These are phyloP conservation scores for Holacanthus passer DNA, from an alignment of 2,113 vertebrate species.

Conservation along the genomic window DNA sequence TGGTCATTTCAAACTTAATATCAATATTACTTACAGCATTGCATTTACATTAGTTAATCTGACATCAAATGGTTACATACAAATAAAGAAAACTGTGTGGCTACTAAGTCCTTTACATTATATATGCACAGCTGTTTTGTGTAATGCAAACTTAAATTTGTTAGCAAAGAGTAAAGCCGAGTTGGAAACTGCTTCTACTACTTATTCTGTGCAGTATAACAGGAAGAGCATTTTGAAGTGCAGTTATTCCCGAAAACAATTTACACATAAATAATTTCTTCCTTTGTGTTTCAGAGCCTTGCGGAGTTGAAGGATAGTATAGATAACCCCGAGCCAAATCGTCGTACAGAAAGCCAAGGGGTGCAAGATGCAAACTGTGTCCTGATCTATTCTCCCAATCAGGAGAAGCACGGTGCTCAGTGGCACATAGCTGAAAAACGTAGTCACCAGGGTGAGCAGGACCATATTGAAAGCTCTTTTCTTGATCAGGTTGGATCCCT, in stretches of 20 bases:
- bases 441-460: background rate
- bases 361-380: background rate
- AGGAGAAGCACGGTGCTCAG: background rate
- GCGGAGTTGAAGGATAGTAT: background rate
- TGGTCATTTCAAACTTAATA: too few relatives aligned
- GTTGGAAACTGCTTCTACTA: too few relatives aligned
- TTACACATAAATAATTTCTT: background rate
- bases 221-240: too few relatives aligned
- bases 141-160: too few relatives aligned
- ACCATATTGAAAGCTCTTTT: conserved; percentile 11
- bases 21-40: background rate
- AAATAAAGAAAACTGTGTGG: too few relatives aligned
- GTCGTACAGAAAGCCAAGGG: background rate
- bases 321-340: background rate
- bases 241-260: too few relatives aligned
- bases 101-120: too few relatives aligned
- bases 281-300: background rate
- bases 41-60: background rate
- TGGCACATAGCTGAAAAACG: background rate
- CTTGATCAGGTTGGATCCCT: background rate
- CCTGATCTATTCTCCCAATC: rapidly evolving
- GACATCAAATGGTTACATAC: background rate
- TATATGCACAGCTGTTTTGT: too few relatives aligned
- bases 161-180: too few relatives aligned
- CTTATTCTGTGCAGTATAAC: too few relatives aligned